Conservation (phyloP, 1,140 invertebrate species). For the Ephestia elutella region DNA sequence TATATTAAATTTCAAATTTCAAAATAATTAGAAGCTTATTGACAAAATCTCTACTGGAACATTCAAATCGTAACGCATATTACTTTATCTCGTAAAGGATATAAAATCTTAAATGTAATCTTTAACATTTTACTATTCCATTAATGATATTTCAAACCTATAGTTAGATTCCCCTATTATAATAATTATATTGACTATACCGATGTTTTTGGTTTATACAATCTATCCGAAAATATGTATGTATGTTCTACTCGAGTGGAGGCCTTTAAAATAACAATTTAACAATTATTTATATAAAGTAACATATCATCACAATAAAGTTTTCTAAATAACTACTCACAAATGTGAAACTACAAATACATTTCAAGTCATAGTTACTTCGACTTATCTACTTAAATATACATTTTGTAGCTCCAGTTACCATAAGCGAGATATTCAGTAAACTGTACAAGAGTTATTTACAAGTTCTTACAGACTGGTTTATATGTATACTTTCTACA, state of each 20-base stretch:
- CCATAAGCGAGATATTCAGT: constrained; percentile 43
- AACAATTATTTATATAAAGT: constrained; percentile 14
- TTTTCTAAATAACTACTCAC: constrained; percentile 12
- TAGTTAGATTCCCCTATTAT: too few relatives aligned
- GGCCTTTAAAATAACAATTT: constrained; percentile 38
- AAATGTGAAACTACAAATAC: neutral
- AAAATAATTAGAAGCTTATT: neutral
- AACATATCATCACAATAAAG: constrained; percentile 13
- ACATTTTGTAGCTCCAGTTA: constrained; percentile 36
- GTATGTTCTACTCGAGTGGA: constrained; percentile 36
- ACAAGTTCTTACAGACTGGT: constrained; percentile 43
- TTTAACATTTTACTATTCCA: constrained; percentile 13
- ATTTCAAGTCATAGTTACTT: constrained; percentile 12
- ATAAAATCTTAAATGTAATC: too few relatives aligned
- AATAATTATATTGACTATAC: constrained; percentile 13
- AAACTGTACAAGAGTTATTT: constrained; percentile 63
- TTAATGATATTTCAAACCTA: constrained; percentile 2
- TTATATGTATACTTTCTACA: constrained; percentile 24
- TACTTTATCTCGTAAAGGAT: constrained; percentile 15
- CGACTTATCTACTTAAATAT: constrained; percentile 31
- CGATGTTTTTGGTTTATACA: constrained; percentile 27
- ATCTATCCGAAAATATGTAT: constrained; percentile 67
- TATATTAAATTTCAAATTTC: neutral
- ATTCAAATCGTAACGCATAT: constrained; percentile 6
- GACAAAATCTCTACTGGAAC: constrained; percentile 8